Evolutionary conservation across 1,140 invertebrate genomes (phyloP), one percentile per base, ranked within the genome.

Genomic region (Arion vulgaris): DNA sequence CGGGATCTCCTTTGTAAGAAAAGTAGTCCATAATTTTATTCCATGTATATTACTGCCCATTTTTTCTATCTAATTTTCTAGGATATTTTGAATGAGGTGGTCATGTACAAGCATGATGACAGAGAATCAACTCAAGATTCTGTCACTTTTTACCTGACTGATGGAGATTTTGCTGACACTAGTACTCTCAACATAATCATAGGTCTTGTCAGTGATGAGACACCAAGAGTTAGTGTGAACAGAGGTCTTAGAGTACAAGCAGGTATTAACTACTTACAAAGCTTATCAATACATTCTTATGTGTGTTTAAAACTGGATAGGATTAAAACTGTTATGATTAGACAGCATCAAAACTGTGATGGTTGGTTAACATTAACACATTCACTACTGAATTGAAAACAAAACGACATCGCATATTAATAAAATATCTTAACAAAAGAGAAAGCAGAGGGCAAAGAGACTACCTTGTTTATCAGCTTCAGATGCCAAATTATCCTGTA

Each of bases 141-240:
- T 26, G 87, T 93, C 38, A 86, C 87, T 41, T 84, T 93, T 0
- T 76, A 86, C 38, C 85, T 93, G 5, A 88, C 87, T 36, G 92
- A 93, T 81, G 92, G 92, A 23, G 83, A 90, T 53, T 90, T 87
- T 80, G 86, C 83, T 36, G 89, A 91, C 76, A 89, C 80, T 11
- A 88, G 88, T 36, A 87, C 87, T 2, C 62, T 93, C n/a, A 84
- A 86, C 49, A 87, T 93, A 0, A 88, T 89, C 51, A 88, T 93
- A 39, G 89, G 91, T 36, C 87, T 92, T 9, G 85, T 92, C 4
- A 90, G 91, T 87, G 92, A 93, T 86, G 93, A 93, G 83, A 92
- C 92, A 13, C 93, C 93, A 0, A 81, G 92, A 36, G 84, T 93
- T 17, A 84, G 87, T 9, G 87, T 93, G 34, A 93, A 93, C 84